Evolutionary conservation across 2,797 vertebrate species (phyloP), one percentile per base, ranked within the genome.

Genomic region (Alauda arvensis): DNA sequence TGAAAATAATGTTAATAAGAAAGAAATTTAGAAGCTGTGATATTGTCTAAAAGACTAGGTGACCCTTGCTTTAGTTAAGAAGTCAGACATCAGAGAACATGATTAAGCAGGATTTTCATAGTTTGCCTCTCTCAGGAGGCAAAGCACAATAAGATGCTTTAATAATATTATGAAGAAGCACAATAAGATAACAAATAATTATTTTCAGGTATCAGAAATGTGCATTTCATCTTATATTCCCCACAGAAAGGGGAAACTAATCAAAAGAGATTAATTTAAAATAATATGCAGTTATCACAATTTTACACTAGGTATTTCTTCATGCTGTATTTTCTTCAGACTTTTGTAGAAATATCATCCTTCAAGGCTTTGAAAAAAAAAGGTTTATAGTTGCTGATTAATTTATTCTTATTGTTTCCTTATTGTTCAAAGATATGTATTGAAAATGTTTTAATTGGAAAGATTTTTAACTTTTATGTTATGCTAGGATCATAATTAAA

Each of bases 181-280:
- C 26, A 83, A 71, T 74, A 78, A 84, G 29, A 39, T 60, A 94
- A 84, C 9, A 89, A 26, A 77, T 67, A 94, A 90, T 88, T 51
- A 67, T 78, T 56, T 93, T 62, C 87, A 82, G 60, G 68, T 80
- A 91, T 68, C 39, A 34, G 61, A 94, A 93, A 76, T 14, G 14
- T 51, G 29, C 25, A 78, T 49, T 84, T 39, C 34, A 81, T 46
- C 43, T 93, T 91, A 25, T 59, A 85, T 87, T 67, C 39, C 43
- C 14, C 34, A 83, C 46, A 80, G 60, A 95, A 94, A 93, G 45
- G 3, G 8, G 7, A 70, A 83, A 85, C 25, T 3, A 59, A 71
- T 37, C 29, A 37, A 77, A 69, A 92, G 87, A 16, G 10, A 89
- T 57, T 92, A 76, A 84, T 84, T 91, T 77, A 77, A 91, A 92